These are phyloP conservation scores for Sebastiscus albofasciatus DNA, from an alignment of 2,797 vertebrate species.

Conservation along the genomic window DNA sequence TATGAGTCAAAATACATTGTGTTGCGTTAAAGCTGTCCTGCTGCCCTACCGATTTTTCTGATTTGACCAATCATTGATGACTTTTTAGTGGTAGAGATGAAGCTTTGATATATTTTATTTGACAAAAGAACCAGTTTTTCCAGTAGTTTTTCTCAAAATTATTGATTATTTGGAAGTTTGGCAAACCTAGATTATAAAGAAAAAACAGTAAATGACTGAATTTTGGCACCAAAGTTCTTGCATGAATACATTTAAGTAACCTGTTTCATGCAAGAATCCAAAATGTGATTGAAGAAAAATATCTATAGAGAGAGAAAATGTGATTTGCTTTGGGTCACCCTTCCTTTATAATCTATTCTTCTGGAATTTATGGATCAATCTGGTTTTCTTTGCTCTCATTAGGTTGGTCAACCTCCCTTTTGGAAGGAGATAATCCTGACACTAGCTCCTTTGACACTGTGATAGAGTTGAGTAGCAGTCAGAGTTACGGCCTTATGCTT, in stretches of 20 bases:
- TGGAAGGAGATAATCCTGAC: conserved; percentile 31
- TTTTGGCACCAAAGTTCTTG: conserved; percentile 1
- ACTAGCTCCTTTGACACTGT: conserved; percentile 69
- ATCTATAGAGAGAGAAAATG: not conserved
- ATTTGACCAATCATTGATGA: not conserved
- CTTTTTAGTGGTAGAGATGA: not conserved
- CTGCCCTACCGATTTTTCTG: conserved; percentile 6
- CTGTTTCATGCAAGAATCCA: not conserved
- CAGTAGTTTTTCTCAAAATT: conserved; percentile 6
- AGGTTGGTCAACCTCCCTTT: conserved; percentile 14
- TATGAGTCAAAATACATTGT: not conserved
- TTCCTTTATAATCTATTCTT: conserved; percentile 13
- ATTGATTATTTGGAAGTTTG: conserved; percentile 18
- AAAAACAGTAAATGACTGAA: not conserved
- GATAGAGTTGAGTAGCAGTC: conserved; percentile 68
- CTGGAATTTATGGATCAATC: not conserved
- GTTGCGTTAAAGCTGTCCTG: not conserved
- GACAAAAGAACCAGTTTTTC: not conserved
- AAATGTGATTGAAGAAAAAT: not conserved
- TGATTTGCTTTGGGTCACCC: not conserved
- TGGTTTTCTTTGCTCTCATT: conserved; percentile 18
- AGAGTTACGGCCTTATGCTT: conserved; percentile 76
- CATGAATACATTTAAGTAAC: not conserved
- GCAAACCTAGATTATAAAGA: not conserved
- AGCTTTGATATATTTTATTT: conserved; percentile 26